These are phyloP conservation scores for Tachycineta bicolor DNA, from an alignment of 2,113 vertebrate species.

Conservation along the genomic window DNA sequence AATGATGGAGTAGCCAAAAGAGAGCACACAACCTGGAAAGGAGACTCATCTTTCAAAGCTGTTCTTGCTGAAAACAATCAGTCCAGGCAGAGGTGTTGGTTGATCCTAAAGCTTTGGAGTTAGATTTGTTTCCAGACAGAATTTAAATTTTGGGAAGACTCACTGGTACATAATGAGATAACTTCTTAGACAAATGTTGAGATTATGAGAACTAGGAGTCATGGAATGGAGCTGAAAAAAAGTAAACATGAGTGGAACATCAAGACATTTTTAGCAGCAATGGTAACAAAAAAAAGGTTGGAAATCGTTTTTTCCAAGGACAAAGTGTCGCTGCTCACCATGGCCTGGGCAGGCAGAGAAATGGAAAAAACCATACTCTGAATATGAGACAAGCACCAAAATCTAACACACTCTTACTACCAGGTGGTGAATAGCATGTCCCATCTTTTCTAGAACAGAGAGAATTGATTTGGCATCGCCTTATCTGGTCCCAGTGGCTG, in stretches of 20 bases:
- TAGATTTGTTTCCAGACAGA: conserved; percentile 11
- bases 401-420: background rate
- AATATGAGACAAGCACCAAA: background rate
- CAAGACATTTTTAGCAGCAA: background rate
- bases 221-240: background rate
- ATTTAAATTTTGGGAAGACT: conserved; percentile 6
- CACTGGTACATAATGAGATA: background rate
- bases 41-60: conserved; percentile 49
- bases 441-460: background rate
- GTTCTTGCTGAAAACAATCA: conserved; percentile 37
- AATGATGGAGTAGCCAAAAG: conserved; percentile 7
- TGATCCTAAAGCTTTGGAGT: background rate
- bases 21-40: conserved; percentile 11
- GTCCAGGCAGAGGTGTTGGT: background rate
- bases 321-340: background rate
- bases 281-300: background rate
- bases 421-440: background rate
- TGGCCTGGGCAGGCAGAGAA: background rate
- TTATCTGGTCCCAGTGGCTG: background rate
- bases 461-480: background rate
- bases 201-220: background rate
- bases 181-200: background rate
- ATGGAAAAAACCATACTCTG: background rate
- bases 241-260: background rate
- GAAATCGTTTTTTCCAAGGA: background rate